phyloP scores from a whole-genome alignment of 2,888 invertebrate species.

The Sylvicola cinctus region DNA sequence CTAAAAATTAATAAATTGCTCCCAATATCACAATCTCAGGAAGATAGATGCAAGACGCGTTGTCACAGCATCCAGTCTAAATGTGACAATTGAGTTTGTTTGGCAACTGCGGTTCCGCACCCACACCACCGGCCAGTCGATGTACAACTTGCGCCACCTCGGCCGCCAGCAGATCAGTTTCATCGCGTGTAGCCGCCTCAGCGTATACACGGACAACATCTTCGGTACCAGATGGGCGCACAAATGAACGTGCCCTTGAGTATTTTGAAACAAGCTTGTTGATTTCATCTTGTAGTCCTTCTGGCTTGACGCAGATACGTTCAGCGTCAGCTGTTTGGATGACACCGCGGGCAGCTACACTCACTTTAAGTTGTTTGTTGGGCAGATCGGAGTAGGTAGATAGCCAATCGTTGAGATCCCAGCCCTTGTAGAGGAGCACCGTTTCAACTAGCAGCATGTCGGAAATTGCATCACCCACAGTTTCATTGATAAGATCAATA shows the following conservation, averaged over 20 bases:
- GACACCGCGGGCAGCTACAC: slow-evolving; percentile 65
- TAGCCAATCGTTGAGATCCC: slow-evolving; percentile 64
- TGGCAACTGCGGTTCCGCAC: slow-evolving; percentile 30
- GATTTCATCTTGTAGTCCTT: slow-evolving; percentile 64
- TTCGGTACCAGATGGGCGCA: slow-evolving; percentile 93
- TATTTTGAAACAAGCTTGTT: slow-evolving; percentile 47
- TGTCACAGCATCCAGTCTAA: too few relatives aligned
- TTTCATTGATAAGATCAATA: slow-evolving; percentile 79
- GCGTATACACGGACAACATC: slow-evolving; percentile 92
- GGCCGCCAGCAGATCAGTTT: slow-evolving; percentile 48
- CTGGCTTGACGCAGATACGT: slow-evolving; percentile 56
- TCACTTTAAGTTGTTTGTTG: slow-evolving; percentile 71
- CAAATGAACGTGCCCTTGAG: slow-evolving; percentile 63
- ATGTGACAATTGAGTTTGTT: neutral
- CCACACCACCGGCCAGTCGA: slow-evolving; percentile 60
- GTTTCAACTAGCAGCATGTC: slow-evolving; percentile 88
- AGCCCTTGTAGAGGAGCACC: slow-evolving; percentile 62
- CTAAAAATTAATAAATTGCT: too few relatives aligned
- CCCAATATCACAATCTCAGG: too few relatives aligned
- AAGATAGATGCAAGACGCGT: too few relatives aligned
- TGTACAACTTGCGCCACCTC: slow-evolving; percentile 59
- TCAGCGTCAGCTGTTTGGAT: slow-evolving; percentile 81
- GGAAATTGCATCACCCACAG: slow-evolving; percentile 92
- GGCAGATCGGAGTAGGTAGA: slow-evolving; percentile 67
- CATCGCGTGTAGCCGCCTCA: slow-evolving; percentile 60